phyloP scores from a whole-genome alignment of 2,888 invertebrate species.

The Cheilosia scutellata region DNA sequence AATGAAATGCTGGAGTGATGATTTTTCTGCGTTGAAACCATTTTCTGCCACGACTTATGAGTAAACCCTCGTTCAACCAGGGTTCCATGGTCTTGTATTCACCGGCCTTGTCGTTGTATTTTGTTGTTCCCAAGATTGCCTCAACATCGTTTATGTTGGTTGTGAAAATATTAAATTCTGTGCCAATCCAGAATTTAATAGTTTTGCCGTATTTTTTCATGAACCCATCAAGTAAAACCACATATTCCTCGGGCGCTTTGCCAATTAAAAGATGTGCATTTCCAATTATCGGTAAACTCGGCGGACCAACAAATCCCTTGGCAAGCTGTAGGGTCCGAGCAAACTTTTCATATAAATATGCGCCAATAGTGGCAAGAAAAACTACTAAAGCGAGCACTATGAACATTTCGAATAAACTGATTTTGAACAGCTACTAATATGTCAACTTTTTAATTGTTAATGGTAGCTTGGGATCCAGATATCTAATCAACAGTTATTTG shows the following conservation, averaged over 20 bases:
- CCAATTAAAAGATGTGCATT: conserved; percentile 84
- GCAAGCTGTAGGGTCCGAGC: conserved; percentile 79
- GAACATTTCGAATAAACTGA: conserved; percentile 76
- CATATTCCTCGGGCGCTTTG: conserved; percentile 83
- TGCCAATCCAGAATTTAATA: conserved; percentile 81
- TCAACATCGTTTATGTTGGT: conserved; percentile 81
- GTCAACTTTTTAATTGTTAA: background rate
- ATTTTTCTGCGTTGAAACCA: conserved; percentile 89
- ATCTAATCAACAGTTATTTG: conserved; percentile 56
- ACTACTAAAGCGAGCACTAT: conserved; percentile 49
- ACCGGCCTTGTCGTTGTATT: conserved; percentile 85
- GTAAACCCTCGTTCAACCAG: conserved; percentile 85
- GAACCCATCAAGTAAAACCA: conserved; percentile 80
- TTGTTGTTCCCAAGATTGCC: conserved; percentile 80
- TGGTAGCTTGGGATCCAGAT: background rate
- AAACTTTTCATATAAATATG: conserved; percentile 77
- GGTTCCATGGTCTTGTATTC: conserved; percentile 83
- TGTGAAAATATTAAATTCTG: conserved; percentile 80
- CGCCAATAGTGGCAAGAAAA: conserved; percentile 16
- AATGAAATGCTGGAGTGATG: conserved; percentile 91
- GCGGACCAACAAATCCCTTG: conserved; percentile 80
- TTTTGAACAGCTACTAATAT: background rate
- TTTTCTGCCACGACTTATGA: conserved; percentile 84
- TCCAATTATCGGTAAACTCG: conserved; percentile 85
- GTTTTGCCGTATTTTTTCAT: conserved; percentile 79